Evolutionary conservation across 2,888 invertebrate species (phyloP), one percentile per base, ranked within the genome.

Genomic region (Heteromurus nitidus): DNA sequence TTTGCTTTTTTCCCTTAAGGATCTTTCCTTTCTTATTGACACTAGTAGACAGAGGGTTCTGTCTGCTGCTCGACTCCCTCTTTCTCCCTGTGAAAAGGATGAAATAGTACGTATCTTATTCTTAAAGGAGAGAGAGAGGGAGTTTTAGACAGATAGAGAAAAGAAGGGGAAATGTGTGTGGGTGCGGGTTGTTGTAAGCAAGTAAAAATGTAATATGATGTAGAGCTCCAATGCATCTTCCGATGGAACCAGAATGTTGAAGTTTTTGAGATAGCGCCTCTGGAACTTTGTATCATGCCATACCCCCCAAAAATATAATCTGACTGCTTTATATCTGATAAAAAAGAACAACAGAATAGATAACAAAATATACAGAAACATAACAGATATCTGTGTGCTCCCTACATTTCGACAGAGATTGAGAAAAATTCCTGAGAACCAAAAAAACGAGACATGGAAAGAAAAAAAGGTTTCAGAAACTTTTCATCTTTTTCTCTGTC

Each of bases 21-120:
- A 75, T 67, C 75, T 75, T 75, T 75, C 75, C 65, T 75, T 75
- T 75, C 58, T 53, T 75, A 75, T 65, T 75, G 75, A 75, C 75
- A 75, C 58, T 47, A 50, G 55, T 50, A 72, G 72, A 60, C 64
- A 65, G 74, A 64, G 74, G 60, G 47, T 74, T 64, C 64, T 22
- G 50, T 13, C n/a, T 74, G 9, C 36, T 53, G 36, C n/a, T n/a
- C n/a, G n/a, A 47, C 50, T 28, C 62, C 22, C 28, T 60, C n/a
- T 60, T 26, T 60, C 60, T 60, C 22, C 30, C 60, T 30, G 24
- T 28, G 30, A 47, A 62, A 26, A 58, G 16, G 58, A 36, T 9
- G 7, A 44, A 44, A 44, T 3, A 44, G n/a, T 44, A 44, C n/a
- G n/a, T 44, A 44, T 44, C 44, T 44, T n/a, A 44, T 44, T 44